Conservation (phyloP, 92 coral and sea anemone species). For the Epizoanthus rinbou region DNA sequence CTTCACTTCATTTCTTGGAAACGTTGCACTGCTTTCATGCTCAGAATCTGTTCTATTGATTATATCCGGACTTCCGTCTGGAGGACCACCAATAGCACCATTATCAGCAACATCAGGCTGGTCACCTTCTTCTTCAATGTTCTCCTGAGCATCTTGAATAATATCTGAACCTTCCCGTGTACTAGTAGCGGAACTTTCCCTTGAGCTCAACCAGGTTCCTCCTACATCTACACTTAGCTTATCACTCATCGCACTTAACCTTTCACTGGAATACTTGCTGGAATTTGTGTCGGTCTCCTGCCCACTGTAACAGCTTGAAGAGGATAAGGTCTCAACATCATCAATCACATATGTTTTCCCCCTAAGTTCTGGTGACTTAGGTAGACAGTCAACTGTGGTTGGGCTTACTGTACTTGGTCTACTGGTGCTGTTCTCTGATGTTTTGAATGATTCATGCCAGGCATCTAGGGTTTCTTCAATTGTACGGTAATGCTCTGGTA, state of each 20-base stretch:
- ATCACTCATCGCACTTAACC: constrained; percentile 6
- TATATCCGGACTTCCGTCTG: neutral
- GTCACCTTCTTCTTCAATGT: neutral
- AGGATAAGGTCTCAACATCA: constrained; percentile 5
- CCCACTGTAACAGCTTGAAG: constrained; percentile 13
- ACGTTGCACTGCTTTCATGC: neutral
- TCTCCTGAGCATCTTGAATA: neutral
- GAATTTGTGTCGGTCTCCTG: constrained; percentile 14
- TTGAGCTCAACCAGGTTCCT: neutral
- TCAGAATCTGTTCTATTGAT: neutral
- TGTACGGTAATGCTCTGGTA: constrained; percentile 68
- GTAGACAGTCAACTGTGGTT: constrained; percentile 2
- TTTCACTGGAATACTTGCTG: constrained; percentile 7
- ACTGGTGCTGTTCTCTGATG: constrained; percentile 54
- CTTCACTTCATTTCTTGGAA: neutral
- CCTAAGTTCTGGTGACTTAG: neutral
- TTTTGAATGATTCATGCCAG: constrained; percentile 76
- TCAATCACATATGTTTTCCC: neutral
- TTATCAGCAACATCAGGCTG: neutral
- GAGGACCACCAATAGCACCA: neutral
- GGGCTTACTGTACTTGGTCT: constrained; percentile 48
- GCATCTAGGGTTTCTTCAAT: constrained; percentile 83
- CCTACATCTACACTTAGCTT: neutral
- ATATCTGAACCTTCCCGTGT: neutral
- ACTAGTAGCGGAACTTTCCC: neutral